Evolutionary conservation across 2,888 invertebrate species (phyloP).

Genomic region (Prosapia bicincta): DNA sequence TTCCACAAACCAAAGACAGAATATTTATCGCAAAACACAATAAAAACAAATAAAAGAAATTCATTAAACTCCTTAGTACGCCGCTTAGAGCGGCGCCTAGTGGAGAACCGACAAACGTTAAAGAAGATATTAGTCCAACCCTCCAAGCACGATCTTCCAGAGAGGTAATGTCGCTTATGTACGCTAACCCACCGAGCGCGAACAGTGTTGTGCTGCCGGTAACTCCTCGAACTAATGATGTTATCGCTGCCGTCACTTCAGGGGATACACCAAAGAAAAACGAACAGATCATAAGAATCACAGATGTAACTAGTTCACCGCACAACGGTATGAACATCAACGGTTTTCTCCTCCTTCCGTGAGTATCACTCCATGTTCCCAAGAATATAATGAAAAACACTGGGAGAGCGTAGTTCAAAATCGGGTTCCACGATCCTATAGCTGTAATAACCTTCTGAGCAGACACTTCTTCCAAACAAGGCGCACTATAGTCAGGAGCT

Average conservation of each 20-base stretch:
- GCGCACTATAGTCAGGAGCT: slow-evolving; percentile 2
- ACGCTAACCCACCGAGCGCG: slow-evolving; percentile 27
- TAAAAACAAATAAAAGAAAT: slow-evolving; percentile 25
- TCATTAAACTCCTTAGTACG: slow-evolving; percentile 17
- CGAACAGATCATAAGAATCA: slow-evolving; percentile 14
- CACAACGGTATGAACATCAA: slow-evolving; percentile 31
- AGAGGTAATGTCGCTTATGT: slow-evolving; percentile 31
- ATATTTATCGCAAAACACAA: slow-evolving; percentile 20
- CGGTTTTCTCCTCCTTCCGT: slow-evolving; percentile 34
- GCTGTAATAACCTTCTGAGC: slow-evolving; percentile 26
- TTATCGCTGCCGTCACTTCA: slow-evolving; percentile 12
- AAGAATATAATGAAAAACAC: slow-evolving; percentile 30
- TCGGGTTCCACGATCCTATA: slow-evolving; percentile 30
- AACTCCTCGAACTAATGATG: slow-evolving; percentile 14
- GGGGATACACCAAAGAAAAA: slow-evolving; percentile 30
- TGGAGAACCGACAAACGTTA: slow-evolving; percentile 31
- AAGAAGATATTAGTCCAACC: slow-evolving; percentile 28
- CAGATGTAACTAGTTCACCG: slow-evolving; percentile 27
- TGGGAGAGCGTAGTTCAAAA: slow-evolving; percentile 22
- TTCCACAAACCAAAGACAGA: slow-evolving; percentile 19
- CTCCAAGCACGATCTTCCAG: slow-evolving; percentile 16
- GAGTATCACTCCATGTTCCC: slow-evolving; percentile 34
- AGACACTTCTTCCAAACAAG: slow-evolving; percentile 1
- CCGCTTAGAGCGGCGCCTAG: slow-evolving; percentile 25
- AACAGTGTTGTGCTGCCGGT: slow-evolving; percentile 30